A percentile compares a stretch with the other conserved stretches of the same genome.
phyloP scores from a whole-genome alignment of 2,113 vertebrate species.

The Corythoichthys haematopterus region DNA sequence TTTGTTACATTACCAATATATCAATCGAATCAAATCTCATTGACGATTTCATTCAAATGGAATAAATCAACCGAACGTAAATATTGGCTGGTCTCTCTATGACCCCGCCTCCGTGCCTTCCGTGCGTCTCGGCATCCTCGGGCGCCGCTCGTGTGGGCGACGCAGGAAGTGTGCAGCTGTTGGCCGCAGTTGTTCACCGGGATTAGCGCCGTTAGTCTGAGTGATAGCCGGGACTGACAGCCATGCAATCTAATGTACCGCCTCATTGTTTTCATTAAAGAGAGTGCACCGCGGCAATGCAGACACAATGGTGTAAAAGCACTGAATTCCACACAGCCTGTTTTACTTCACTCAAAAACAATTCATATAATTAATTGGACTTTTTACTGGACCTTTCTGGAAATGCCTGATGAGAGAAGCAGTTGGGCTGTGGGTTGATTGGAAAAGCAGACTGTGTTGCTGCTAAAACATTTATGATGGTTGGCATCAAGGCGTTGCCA shows the following conservation, averaged over 20 bases:
- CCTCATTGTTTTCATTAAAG: conserved; percentile 67
- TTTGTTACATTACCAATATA: too few relatives aligned
- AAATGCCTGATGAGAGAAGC: conserved; percentile 4
- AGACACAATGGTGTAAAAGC: conserved; percentile 15
- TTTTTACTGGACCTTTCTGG: conserved; percentile 4
- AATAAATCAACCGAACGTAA: conserved; percentile 18
- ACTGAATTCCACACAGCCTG: conserved; percentile 31
- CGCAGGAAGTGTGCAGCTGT: conserved; percentile 63
- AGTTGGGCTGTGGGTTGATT: not conserved
- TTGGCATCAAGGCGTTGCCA: not conserved
- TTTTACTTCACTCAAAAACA: conserved; percentile 9
- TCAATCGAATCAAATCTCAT: not conserved
- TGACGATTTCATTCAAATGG: conserved; percentile 4
- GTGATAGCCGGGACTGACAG: conserved; percentile 53
- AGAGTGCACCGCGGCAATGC: conserved; percentile 58
- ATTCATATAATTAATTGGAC: not conserved
- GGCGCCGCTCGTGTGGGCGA: conserved; percentile 25
- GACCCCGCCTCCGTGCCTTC: conserved; percentile 15
- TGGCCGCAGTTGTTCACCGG: conserved; percentile 56
- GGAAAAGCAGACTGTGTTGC: not conserved
- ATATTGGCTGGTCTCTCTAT: conserved; percentile 26
- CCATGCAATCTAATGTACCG: conserved; percentile 54
- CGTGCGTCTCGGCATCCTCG: conserved; percentile 11
- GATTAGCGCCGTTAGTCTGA: conserved; percentile 59
- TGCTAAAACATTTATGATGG: not conserved